Base-by-base conservation (phyloP, 2,888 invertebrate genomes). In the Criorhina ranunculi region DNA sequence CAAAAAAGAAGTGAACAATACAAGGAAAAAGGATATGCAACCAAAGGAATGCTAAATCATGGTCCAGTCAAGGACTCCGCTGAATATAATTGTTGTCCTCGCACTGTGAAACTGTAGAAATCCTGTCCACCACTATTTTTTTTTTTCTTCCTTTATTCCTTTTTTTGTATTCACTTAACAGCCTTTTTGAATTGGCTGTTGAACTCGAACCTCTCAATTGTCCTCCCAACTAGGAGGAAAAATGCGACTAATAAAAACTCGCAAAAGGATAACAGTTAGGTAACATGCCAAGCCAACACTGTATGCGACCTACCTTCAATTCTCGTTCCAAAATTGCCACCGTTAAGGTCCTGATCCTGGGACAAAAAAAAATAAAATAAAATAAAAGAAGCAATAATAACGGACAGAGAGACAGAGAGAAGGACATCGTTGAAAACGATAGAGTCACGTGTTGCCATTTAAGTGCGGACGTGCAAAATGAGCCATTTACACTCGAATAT, bases 401-500 rank as follows among this genome's bases (percentile, higher is more conserved):
- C 67, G 73, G 62, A 69, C 78, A 87, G 49, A 57, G 75, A 73
- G 77, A 83, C 70, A 67, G 72, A 62, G 66, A 73, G 62, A 69
- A 82, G 77, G 73, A 72, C 72, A 76, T 69, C 73, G 69, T 57
- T 78, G 79, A 86, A 79, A 83, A 86, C 86, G 87, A 88, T 88
- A 88, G 88, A 89, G 89, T 90, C 90, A 90, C 90, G 90, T 90
- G 90, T 88, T 88, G 89, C 88, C 89, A 90, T 90, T 90, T 90
- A 90, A 89, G 89, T 89, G 89, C 88, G 89, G 89, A 90, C 90
- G 90, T 90, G 90, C 89, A 88, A 90, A 89, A 89, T 89, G 88
- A 88, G 88, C 88, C 88, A 88, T 88, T 88, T 88, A 72, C 81
- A 82, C 69, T 75, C 78, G 82, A 77, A 81, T 64, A 73, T 73